These are phyloP conservation scores for Micrasema longulum DNA, from an alignment of 1,140 invertebrate genomes.

Conservation along the genomic window DNA sequence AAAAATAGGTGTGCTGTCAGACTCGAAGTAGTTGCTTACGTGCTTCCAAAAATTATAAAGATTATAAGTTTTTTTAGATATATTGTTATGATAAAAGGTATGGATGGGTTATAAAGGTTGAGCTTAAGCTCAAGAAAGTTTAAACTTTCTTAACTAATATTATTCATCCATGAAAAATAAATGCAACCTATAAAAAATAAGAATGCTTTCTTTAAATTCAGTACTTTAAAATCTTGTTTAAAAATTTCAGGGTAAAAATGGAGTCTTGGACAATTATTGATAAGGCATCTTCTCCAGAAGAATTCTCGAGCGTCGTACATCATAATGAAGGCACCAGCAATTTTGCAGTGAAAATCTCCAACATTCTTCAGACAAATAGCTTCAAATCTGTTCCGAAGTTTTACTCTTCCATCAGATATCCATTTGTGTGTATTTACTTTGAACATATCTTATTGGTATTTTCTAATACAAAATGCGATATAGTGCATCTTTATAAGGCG, in stretches of 20 bases:
- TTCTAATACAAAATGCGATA: slow-evolving; percentile 35
- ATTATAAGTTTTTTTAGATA: too few relatives aligned
- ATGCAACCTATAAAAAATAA: too few relatives aligned
- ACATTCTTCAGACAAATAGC: slow-evolving; percentile 32
- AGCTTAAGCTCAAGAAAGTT: too few relatives aligned
- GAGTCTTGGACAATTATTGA: slow-evolving; percentile 46
- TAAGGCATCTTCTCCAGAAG: slow-evolving; percentile 33
- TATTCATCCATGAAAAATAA: too few relatives aligned
- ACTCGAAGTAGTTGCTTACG: too few relatives aligned
- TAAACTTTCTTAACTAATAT: too few relatives aligned
- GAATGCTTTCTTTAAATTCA: too few relatives aligned
- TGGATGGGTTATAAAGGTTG: too few relatives aligned
- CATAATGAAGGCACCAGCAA: slow-evolving; percentile 45
- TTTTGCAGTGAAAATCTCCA: slow-evolving; percentile 45
- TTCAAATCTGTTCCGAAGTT: slow-evolving; percentile 25
- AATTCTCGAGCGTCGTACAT: slow-evolving; percentile 41
- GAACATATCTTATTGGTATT: slow-evolving; percentile 39
- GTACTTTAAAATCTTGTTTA: background rate
- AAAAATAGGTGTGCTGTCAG: too few relatives aligned
- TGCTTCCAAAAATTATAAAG: too few relatives aligned
- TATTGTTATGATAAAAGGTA: too few relatives aligned
- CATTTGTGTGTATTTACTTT: slow-evolving; percentile 48
- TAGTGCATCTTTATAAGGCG: slow-evolving; percentile 44
- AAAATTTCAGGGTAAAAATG: slow-evolving; percentile 36
- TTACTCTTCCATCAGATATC: slow-evolving; percentile 28